These are phyloP conservation scores for Asarcornis scutulata DNA, from an alignment of 2,113 vertebrate genomes.

Conservation along the genomic window DNA sequence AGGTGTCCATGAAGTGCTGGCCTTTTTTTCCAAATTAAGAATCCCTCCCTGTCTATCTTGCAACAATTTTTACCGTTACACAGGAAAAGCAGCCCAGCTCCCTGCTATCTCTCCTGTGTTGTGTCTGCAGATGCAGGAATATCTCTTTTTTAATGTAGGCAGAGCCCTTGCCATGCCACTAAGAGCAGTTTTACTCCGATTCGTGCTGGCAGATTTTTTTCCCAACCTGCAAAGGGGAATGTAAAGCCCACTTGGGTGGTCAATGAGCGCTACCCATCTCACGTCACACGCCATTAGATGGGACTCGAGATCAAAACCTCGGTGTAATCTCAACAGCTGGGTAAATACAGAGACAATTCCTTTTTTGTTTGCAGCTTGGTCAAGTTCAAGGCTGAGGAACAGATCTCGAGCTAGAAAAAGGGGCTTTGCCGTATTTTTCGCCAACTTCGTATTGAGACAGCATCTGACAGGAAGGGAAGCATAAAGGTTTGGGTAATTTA, in stretches of 20 bases:
- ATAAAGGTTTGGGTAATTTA: constrained; percentile 1
- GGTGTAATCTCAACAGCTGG: background rate
- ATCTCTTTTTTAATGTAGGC: background rate
- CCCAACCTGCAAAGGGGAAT: background rate
- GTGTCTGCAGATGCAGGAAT: background rate
- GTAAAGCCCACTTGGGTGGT: background rate
- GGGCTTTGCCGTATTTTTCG: background rate
- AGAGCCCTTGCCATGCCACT: too few relatives aligned
- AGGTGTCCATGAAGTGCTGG: background rate
- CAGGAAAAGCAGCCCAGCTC: background rate
- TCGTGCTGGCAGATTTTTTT: background rate
- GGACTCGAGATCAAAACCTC: background rate
- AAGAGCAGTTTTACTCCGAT: background rate
- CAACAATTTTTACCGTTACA: background rate
- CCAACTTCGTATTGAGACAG: background rate
- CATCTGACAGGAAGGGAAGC: background rate
- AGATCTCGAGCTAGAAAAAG: background rate
- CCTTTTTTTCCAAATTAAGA: background rate
- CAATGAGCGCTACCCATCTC: background rate
- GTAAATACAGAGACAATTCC: background rate
- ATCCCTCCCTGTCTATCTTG: background rate
- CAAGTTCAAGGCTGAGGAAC: background rate
- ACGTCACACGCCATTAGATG: background rate
- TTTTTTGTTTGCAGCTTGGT: background rate
- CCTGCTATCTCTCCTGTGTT: background rate